Evolutionary conservation across 2,888 invertebrate species (phyloP).

Genomic region (Lypha dubia): DNA sequence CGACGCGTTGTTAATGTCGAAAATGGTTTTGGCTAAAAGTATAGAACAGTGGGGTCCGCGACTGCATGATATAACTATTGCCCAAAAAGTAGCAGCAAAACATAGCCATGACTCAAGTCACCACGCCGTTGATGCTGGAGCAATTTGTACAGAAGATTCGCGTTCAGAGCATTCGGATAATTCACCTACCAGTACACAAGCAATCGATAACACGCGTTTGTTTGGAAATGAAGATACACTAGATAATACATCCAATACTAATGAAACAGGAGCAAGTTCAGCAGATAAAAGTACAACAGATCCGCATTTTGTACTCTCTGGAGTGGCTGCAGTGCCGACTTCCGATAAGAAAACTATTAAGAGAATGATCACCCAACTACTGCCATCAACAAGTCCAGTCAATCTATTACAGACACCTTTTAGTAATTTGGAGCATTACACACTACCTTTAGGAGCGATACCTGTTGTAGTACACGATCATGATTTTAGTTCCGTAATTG

Average conservation of each 20-base stretch:
- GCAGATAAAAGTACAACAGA: conserved; percentile 65
- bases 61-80: conserved; percentile 82
- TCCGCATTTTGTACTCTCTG: conserved; percentile 71
- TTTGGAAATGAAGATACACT: conserved; percentile 42
- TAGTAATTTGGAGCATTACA: conserved; percentile 88
- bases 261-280: conserved; percentile 39
- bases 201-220: conserved; percentile 35
- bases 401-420: conserved; percentile 86
- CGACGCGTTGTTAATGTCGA: conserved; percentile 87
- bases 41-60: conserved; percentile 89
- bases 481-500: conserved; percentile 93
- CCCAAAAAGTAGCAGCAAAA: conserved; percentile 79
- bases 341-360: conserved; percentile 87
- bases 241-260: conserved; percentile 35
- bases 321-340: conserved; percentile 58
- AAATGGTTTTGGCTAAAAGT: conserved; percentile 88
- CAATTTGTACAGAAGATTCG: conserved; percentile 83
- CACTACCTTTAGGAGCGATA: conserved; percentile 86
- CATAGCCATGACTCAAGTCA: conserved; percentile 70
- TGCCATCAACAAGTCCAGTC: conserved; percentile 85
- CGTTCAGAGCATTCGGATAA: conserved; percentile 84
- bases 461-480: conserved; percentile 90
- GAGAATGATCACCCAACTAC: conserved; percentile 87
- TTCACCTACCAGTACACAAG: conserved; percentile 73
- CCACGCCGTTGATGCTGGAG: conserved; percentile 78